Evolutionary conservation across 92 coral and sea anemone species (phyloP).

Genomic region (Zoanthus sansibaricus): DNA sequence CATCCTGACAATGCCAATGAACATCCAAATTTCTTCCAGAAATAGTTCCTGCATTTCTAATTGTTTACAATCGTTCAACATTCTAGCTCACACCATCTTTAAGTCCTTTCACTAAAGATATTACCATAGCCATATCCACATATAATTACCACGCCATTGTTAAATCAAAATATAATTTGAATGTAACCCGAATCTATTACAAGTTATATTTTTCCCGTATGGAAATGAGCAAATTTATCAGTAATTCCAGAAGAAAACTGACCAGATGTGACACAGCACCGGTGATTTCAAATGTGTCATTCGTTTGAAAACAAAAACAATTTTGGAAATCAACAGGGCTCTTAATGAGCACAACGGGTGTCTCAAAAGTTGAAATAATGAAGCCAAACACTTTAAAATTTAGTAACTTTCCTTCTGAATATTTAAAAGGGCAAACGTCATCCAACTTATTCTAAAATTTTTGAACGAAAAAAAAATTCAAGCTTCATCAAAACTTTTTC

Average conservation of each 20-base stretch:
- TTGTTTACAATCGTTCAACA: too few relatives aligned
- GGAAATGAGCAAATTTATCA: not conserved
- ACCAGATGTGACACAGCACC: not conserved
- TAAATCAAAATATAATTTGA: not conserved
- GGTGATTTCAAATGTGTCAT: not conserved
- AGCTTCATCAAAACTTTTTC: conserved; percentile 6
- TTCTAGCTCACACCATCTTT: too few relatives aligned
- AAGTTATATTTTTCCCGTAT: not conserved
- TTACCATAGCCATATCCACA: too few relatives aligned
- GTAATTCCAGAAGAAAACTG: not conserved
- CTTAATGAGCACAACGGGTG: conserved; percentile 10
- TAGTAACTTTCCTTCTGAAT: conserved; percentile 1
- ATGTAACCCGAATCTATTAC: conserved; percentile 1
- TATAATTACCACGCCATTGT: not conserved
- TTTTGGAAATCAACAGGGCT: not conserved
- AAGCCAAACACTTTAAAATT: conserved; percentile 31
- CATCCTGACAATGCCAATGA: too few relatives aligned
- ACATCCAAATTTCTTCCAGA: too few relatives aligned
- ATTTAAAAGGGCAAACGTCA: conserved; percentile 8
- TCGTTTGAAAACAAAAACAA: conserved; percentile 17
- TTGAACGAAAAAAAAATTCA: not conserved
- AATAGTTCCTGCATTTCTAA: too few relatives aligned
- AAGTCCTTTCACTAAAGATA: too few relatives aligned
- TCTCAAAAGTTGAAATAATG: conserved; percentile 4
- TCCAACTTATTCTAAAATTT: not conserved